Evolutionary conservation across 2,888 invertebrate genomes (phyloP).

Genomic region (Plemyria rubiginata): DNA sequence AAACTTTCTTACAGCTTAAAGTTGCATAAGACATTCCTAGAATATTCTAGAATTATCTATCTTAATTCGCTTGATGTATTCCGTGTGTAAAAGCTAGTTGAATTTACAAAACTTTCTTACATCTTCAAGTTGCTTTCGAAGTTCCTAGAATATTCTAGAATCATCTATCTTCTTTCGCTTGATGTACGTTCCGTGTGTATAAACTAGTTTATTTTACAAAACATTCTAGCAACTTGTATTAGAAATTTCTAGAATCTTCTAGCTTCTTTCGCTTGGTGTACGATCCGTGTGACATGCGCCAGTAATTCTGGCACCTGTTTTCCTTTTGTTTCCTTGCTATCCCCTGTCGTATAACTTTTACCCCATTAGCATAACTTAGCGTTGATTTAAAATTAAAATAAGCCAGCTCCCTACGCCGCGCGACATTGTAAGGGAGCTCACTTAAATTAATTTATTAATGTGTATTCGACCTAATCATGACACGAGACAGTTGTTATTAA

Average conservation of each 20-base stretch:
- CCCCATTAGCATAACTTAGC: slow-evolving; percentile 52
- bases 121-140: too few relatives aligned
- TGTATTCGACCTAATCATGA: slow-evolving; percentile 41
- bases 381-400: slow-evolving; percentile 62
- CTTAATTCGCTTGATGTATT: too few relatives aligned
- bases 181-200: too few relatives aligned
- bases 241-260: not conserved
- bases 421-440: slow-evolving; percentile 36
- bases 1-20: too few relatives aligned
- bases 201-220: too few relatives aligned
- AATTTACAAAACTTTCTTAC: too few relatives aligned
- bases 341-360: slow-evolving; percentile 44
- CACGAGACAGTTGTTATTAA: not conserved
- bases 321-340: slow-evolving; percentile 30
- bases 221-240: not conserved
- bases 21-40: too few relatives aligned
- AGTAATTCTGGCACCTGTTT: slow-evolving; percentile 17
- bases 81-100: too few relatives aligned
- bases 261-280: not conserved
- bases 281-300: not conserved
- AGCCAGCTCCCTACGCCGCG: slow-evolving; percentile 44
- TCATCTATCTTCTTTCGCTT: too few relatives aligned
- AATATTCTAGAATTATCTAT: too few relatives aligned
- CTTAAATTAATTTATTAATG: slow-evolving; percentile 46
- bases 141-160: too few relatives aligned